Conservation (phyloP, 1,140 invertebrate genomes). For the Bombus impatiens region DNA sequence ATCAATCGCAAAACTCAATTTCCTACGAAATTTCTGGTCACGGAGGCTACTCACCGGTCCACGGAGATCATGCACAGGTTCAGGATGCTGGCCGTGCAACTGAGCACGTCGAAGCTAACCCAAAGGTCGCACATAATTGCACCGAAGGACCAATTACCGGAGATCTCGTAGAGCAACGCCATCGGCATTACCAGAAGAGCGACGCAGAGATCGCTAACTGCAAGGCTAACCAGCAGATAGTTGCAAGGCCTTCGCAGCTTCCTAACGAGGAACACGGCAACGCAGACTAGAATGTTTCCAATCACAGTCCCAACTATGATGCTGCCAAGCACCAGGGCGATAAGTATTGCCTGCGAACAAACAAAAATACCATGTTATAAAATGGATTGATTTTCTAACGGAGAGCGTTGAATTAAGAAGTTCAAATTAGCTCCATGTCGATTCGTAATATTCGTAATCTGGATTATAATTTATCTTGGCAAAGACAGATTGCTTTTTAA, state of each 20-base stretch:
- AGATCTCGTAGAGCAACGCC: conserved; percentile 91
- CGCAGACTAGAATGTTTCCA: conserved; percentile 94
- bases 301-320: conserved; percentile 92
- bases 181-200: conserved; percentile 93
- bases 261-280: conserved; percentile 93
- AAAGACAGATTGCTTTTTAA: no score
- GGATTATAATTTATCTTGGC: no score
- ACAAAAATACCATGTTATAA: neutral
- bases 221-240: conserved; percentile 94
- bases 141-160: conserved; percentile 93
- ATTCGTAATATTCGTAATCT: no score
- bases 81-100: conserved; percentile 94
- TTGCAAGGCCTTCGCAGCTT: conserved; percentile 93
- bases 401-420: no score
- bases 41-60: conserved; percentile 83
- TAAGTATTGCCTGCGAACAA: conserved; percentile 85
- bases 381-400: neutral
- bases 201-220: conserved; percentile 93
- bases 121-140: conserved; percentile 92
- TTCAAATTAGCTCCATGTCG: no score
- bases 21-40: neutral
- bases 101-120: conserved; percentile 92
- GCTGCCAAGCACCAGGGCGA: conserved; percentile 87
- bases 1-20: neutral
- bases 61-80: conserved; percentile 96